Evolutionary conservation across 1,140 invertebrate genomes (phyloP).

Genomic region (Philotrypesis tridentata): DNA sequence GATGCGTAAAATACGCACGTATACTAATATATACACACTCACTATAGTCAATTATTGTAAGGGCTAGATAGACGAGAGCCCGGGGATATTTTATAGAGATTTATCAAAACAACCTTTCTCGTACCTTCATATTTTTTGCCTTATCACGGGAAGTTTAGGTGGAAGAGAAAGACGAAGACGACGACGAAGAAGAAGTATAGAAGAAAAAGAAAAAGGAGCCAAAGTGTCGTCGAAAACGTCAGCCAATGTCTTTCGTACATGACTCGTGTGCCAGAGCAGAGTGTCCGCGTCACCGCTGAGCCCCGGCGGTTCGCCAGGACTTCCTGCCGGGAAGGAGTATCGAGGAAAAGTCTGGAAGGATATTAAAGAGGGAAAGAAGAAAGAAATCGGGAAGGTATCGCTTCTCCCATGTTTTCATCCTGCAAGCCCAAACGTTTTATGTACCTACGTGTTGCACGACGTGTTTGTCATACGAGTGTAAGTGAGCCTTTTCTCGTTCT

Average conservation of each 20-base stretch:
- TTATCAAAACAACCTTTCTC: slow-evolving; percentile 45
- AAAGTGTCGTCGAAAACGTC: neutral
- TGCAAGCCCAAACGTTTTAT: slow-evolving; percentile 27
- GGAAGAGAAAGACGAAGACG: slow-evolving; percentile 1
- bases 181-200: too few species aligned
- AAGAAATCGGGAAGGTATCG: slow-evolving; percentile 29
- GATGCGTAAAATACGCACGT: neutral
- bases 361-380: slow-evolving; percentile 19
- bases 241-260: slow-evolving; percentile 36
- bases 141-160: slow-evolving; percentile 13
- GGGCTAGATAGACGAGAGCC: slow-evolving; percentile 45
- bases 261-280: slow-evolving; percentile 31
- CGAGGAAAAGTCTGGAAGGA: neutral
- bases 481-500: neutral
- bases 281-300: neutral
- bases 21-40: neutral
- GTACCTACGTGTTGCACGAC: slow-evolving; percentile 32
- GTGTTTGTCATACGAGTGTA: slow-evolving; percentile 15
- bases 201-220: neutral
- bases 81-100: slow-evolving; percentile 53
- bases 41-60: slow-evolving; percentile 55
- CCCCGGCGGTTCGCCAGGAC: neutral
- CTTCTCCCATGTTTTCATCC: neutral
- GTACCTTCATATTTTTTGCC: slow-evolving; percentile 29
- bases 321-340: neutral